A percentile compares a stretch with the other conserved stretches of the same genome.
phyloP scores from a whole-genome alignment of 1,140 invertebrate genomes.

The Paraescarpia echinospica region DNA sequence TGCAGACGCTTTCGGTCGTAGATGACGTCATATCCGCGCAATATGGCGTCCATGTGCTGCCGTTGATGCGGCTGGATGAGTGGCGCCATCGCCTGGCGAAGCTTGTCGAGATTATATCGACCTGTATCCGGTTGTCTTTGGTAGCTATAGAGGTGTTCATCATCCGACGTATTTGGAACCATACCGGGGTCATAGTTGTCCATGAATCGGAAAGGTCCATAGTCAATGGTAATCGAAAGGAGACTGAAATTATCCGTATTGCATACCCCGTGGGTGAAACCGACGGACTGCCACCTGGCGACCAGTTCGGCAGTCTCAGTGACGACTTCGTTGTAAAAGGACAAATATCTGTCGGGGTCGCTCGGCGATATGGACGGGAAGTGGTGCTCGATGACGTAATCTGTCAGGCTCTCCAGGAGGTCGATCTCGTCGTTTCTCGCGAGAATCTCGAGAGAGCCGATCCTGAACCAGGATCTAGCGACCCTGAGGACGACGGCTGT shows the following conservation, averaged over 20 bases:
- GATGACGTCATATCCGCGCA: conserved; percentile 37
- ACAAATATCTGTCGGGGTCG: conserved; percentile 40
- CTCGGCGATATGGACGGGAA: conserved; percentile 37
- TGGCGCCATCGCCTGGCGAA: conserved; percentile 63
- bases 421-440: conserved; percentile 58
- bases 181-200: conserved; percentile 67
- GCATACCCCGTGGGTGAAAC: conserved; percentile 70
- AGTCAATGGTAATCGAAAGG: conserved; percentile 68
- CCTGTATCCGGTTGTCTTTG: conserved; percentile 62
- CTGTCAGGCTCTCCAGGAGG: conserved; percentile 61
- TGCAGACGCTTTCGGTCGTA: conserved; percentile 41
- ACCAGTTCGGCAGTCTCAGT: conserved; percentile 53
- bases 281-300: conserved; percentile 67
- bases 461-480: conserved; percentile 65
- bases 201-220: conserved; percentile 71
- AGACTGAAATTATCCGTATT: conserved; percentile 75
- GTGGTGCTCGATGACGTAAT: conserved; percentile 62
- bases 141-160: conserved; percentile 63
- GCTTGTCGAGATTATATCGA: conserved; percentile 66
- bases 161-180: conserved; percentile 68
- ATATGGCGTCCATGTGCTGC: conserved; percentile 34
- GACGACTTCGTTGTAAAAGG: conserved; percentile 55
- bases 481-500: conserved; percentile 65
- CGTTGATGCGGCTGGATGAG: conserved; percentile 50
- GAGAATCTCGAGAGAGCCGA: conserved; percentile 70